Evolutionary conservation across 92 coral and sea anemone species (phyloP).

Genomic region (Parazoanthus swiftii): DNA sequence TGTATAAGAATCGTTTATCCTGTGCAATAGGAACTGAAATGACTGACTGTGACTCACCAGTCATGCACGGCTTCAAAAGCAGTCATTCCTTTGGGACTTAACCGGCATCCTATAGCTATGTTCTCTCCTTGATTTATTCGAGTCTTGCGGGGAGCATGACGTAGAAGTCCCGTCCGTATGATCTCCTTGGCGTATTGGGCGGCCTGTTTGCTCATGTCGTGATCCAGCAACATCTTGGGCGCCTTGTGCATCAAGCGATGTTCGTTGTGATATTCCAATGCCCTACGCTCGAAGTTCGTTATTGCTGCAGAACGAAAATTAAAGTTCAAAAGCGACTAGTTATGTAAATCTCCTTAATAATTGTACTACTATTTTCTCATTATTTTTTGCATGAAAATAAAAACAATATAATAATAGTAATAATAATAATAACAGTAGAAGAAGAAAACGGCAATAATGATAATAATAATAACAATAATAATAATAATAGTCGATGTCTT

Average conservation of each 20-base stretch:
- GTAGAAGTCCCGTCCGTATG: constrained; percentile 24
- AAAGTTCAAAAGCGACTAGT: background rate
- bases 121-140: constrained; percentile 76
- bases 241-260: constrained; percentile 74
- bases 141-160: constrained; percentile 54
- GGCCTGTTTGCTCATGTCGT: constrained; percentile 54
- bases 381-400: no score
- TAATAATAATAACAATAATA: no score
- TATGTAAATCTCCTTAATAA: background rate
- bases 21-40: no score
- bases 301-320: constrained; percentile 44
- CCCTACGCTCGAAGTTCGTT: constrained; percentile 70
- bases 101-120: constrained; percentile 78
- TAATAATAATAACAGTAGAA: no score
- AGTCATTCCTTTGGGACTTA: constrained; percentile 69
- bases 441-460: no score
- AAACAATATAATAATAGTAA: no score
- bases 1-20: no score
- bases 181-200: constrained; percentile 67
- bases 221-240: constrained; percentile 62
- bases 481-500: no score
- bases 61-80: constrained; percentile 80
- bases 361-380: background rate
- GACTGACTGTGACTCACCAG: constrained; percentile 50
- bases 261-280: constrained; percentile 68